Base-by-base conservation (phyloP, 2,113 vertebrate species). In the Daphoenositta chrysoptera region DNA sequence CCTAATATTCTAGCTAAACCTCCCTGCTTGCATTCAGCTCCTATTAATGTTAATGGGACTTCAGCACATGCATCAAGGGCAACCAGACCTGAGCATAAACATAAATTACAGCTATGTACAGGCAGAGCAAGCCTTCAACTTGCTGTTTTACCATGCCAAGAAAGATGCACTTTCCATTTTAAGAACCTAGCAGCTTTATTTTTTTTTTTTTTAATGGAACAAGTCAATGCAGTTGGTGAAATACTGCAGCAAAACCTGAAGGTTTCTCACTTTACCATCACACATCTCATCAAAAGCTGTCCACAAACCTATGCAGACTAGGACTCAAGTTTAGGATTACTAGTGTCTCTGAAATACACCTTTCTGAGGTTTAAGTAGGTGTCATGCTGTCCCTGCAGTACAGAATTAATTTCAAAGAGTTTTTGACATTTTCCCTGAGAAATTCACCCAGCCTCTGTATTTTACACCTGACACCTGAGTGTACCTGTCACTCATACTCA, bases 31-130 rank as follows among this genome's bases (percentile, higher is more conserved):
- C 4, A 6, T 84, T 95, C 88, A 61, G 45, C 69, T 93, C 69
- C 69, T 92, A 26, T 95, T 94, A 94, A 84, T 27, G 28, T 57
- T 96, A 96, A 90, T 96, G 83, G 80, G 73, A 87, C 88, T 91
- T 92, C 78, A 26, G 50, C 83, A 93, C 71, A 75, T 28, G 61
- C 63, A 93, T 91, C 90, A 95, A 94, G 84, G 78, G 78, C 87
- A 65, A 77, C 68, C 88, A 96, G 86, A 92, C 48, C 77, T 79
- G 72, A 94, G 80, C 80, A 94, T 60, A 77, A 81, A 56, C 82
- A 90, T 90, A 93, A 96, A 94, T 94, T 92, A 87, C 86, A 72
- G 71, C 86, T 72, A 24, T 54, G n/a, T 68, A 64, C 76, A 89
- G 78, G 50, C 78, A 90, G 78, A 93, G 45, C 60, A 79, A 93